Conservation (phyloP, 2,797 vertebrate species). For the Bufotes viridis region DNA sequence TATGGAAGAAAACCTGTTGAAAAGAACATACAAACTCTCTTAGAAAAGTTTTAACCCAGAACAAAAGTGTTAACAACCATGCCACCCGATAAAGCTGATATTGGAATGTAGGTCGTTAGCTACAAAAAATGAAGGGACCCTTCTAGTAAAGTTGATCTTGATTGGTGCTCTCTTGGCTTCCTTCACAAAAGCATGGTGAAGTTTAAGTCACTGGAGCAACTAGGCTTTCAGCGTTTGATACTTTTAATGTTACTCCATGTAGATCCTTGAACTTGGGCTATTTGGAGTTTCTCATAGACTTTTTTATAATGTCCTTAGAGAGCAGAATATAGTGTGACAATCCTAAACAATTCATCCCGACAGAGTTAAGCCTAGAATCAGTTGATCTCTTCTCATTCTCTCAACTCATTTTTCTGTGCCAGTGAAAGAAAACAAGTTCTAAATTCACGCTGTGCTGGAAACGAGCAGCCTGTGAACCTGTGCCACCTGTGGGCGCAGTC, state of each 20-base stretch:
- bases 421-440: constrained; percentile 26
- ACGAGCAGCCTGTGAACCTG: constrained; percentile 19
- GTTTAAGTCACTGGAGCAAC: neutral
- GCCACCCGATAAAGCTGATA: neutral
- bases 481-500: constrained; percentile 3
- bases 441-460: constrained; percentile 11
- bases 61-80: neutral
- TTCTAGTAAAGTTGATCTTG: neutral
- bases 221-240: neutral
- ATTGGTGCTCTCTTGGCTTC: neutral
- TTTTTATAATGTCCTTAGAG: neutral
- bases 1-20: too few relatives aligned
- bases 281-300: neutral
- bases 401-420: neutral
- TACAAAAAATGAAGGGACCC: neutral
- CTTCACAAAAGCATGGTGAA: neutral
- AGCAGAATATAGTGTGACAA: neutral
- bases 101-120: neutral
- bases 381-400: constrained; percentile 1
- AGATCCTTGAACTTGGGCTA: neutral
- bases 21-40: too few relatives aligned
- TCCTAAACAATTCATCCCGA: neutral
- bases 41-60: too few relatives aligned
- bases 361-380: neutral
- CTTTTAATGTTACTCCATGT: neutral